Evolutionary conservation across 2,797 vertebrate species (phyloP), one percentile per base, ranked within the genome.

Genomic region (Euthynnus affinis): DNA sequence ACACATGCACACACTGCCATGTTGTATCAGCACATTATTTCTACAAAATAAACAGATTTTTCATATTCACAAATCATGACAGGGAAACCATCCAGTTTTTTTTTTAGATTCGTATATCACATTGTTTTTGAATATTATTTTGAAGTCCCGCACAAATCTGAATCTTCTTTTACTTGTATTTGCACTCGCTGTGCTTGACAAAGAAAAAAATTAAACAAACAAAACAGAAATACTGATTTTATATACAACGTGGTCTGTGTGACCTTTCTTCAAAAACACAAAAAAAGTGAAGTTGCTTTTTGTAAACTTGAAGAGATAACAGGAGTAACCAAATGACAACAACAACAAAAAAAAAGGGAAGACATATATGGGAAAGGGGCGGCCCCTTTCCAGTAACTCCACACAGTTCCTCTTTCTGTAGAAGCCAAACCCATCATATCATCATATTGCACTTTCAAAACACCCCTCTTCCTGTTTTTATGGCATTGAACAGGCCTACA

Each of bases 371-470:
- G 62, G 68, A 89, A 84, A 76, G 58, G 17, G 80, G 71, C n/a
- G 27, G 32, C 2, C 29, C 82, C 64, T 86, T 95, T 92, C 91
- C 90, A 85, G 90, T 91, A 91, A 94, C 25, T 48, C 8, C 25
- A 22, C 57, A 32, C 22, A 84, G 86, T 94, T 95, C 94, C 93
- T 91, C 89, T 93, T 95, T 95, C 89, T 89, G 65, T 40, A 25
- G 18, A 93, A 89, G 55, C 51, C 72, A 71, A 90, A 76, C 85
- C 27, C 62, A 2, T 0, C 32, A n/a, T n/a, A n/a, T n/a, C n/a
- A n/a, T 74, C 68, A 65, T 69, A 76, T 90, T 90, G 93, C 82
- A 89, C 88, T 93, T 93, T 92, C 78, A 83, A 68, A 91, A 83
- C 66, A 78, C 29, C n/a, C 17, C 53, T 66, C 87, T 95, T 95